Conservation (phyloP, 2,113 vertebrate species). For the cat (Felis catus) region F.catus_Fca126_mat1.0 CM031421.1:89608501-89609000, state of each 20-base stretch:
- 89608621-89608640: not conserved
- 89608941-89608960: not conserved
- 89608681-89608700: conserved; percentile 45
- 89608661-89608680: not conserved
- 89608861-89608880: conserved; percentile 12
- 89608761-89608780: not conserved
- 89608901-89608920: not conserved
- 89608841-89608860: conserved; percentile 53
- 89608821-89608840: conserved; percentile 69
- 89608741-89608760: conserved; percentile 18
- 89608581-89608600: not conserved
- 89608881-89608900: conserved; percentile 50
- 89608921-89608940: not conserved
- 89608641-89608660: not conserved
- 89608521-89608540: not conserved
- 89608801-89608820: conserved; percentile 60
- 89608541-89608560: not conserved
- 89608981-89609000: not conserved
- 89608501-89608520: fast-evolving
- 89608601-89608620: not conserved
- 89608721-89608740: not conserved
- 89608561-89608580: not conserved
- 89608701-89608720: conserved; percentile 1
- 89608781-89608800: not conserved
- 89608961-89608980: not conserved